Conservation (phyloP, 2,888 invertebrate species). For the Tenthredo distinguenda region DNA sequence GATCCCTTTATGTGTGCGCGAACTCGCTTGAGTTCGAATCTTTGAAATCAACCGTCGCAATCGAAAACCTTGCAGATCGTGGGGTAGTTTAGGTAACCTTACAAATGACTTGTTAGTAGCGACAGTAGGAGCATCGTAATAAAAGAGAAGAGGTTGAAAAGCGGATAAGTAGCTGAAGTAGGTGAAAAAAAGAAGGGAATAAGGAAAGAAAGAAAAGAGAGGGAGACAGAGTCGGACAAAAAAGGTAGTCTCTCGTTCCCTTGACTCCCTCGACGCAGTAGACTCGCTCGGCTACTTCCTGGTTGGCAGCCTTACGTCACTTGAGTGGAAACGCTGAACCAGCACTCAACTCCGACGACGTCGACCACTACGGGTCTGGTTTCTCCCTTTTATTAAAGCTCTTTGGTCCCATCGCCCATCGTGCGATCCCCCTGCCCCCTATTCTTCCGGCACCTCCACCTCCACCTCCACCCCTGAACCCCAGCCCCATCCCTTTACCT, state of each 20-base stretch:
- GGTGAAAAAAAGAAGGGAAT: background rate
- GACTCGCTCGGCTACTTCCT: constrained; percentile 47
- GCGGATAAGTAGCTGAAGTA: constrained; percentile 41
- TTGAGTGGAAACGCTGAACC: constrained; percentile 71
- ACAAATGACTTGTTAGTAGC: background rate
- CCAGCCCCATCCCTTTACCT: constrained; percentile 6
- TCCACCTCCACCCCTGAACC: constrained; percentile 43
- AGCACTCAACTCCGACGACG: constrained; percentile 69
- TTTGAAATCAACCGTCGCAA: no score
- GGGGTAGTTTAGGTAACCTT: background rate
- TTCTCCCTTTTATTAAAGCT: constrained; percentile 59
- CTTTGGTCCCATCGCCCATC: constrained; percentile 55
- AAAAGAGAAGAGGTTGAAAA: background rate
- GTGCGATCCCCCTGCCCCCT: constrained; percentile 7
- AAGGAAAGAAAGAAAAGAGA: background rate
- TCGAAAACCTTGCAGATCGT: no score
- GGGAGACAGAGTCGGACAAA: background rate
- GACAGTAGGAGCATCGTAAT: background rate
- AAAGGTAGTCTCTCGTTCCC: constrained; percentile 29
- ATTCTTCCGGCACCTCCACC: background rate
- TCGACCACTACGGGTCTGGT: constrained; percentile 56
- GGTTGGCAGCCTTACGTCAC: constrained; percentile 60
- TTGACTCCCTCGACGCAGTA: constrained; percentile 24
- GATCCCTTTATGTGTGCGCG: no score
- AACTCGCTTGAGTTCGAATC: no score